Conservation (phyloP, 2,888 invertebrate species). For the Phalera bucephala region DNA sequence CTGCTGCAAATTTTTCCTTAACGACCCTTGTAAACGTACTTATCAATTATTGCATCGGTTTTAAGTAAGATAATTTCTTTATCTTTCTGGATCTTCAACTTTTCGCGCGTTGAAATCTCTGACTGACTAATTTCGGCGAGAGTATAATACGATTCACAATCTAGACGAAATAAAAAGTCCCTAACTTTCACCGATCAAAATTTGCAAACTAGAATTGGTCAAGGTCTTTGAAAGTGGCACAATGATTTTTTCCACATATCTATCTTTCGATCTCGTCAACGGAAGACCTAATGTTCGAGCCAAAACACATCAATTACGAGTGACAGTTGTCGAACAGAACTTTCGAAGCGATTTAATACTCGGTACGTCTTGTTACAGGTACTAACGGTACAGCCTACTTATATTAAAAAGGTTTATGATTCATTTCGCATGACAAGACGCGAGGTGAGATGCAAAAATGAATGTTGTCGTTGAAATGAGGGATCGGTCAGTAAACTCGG, state of each 20-base stretch:
- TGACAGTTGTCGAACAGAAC: conserved; percentile 35
- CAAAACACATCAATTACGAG: conserved; percentile 13
- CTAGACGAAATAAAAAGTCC: conserved; percentile 7
- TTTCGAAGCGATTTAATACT: conserved; percentile 31
- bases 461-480: neutral
- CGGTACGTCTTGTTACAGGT: conserved; percentile 18
- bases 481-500: conserved; percentile 1
- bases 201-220: conserved; percentile 16
- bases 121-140: neutral
- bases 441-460: conserved; percentile 24
- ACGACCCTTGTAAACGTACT: conserved; percentile 3
- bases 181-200: conserved; percentile 24
- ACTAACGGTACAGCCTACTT: conserved; percentile 49
- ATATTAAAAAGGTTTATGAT: conserved; percentile 31
- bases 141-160: neutral
- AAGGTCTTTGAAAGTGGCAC: conserved; percentile 29
- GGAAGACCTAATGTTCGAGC: conserved; percentile 17
- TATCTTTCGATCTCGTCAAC: conserved; percentile 12
- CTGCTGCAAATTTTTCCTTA: conserved; percentile 9
- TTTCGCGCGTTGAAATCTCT: neutral
- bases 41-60: neutral
- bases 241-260: conserved; percentile 7
- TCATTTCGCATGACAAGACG: conserved; percentile 28
- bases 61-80: neutral
- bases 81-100: no score